Evolutionary conservation across 2,888 invertebrate genomes (phyloP), one percentile per base, ranked within the genome.

Genomic region (Dryobotodes eremita): DNA sequence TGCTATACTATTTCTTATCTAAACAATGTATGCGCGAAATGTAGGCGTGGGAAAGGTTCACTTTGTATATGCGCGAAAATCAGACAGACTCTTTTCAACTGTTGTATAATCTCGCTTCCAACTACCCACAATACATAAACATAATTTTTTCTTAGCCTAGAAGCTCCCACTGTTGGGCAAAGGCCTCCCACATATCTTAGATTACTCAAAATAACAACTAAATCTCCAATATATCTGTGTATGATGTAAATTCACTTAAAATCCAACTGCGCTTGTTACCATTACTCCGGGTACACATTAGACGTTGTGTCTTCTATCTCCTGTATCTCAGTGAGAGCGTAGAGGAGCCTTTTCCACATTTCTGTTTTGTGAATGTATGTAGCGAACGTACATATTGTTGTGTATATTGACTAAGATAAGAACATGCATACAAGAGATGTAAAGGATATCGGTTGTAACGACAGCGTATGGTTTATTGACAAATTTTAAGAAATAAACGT

Each of bases 401-500:
- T 94, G 92, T 93, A 93, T 92, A 93, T 92, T 93, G 91, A 91
- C 90, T 92, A 85, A 86, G 81, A 59, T 89, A 80, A 69, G 77
- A 77, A 70, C 83, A 83, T 88, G 90, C 90, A 82, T 86, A 82
- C 76, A 80, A 83, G 86, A 82, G 78, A 87, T 85, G 79, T 88
- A 89, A 87, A 88, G 90, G 89, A 91, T 90, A 90, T 91, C 86
- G 93, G 93, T 93, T 93, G 93, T 93, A 93, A 91, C 89, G 86
- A 89, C 86, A 91, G 90, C 91, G 91, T 93, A 93, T 92, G 93
- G 93, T 91, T 93, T 93, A 95, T 94, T 95, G 95, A 95, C 94
- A 95, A 95, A 95, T 95, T 95, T 94, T 95, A 95, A 95, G 94
- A 95, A 95, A 95, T 95, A 95, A 95, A 95, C 95, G 94, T 95